phyloP scores from a whole-genome alignment of 2,888 invertebrate species.

The Erynnis tages region DNA sequence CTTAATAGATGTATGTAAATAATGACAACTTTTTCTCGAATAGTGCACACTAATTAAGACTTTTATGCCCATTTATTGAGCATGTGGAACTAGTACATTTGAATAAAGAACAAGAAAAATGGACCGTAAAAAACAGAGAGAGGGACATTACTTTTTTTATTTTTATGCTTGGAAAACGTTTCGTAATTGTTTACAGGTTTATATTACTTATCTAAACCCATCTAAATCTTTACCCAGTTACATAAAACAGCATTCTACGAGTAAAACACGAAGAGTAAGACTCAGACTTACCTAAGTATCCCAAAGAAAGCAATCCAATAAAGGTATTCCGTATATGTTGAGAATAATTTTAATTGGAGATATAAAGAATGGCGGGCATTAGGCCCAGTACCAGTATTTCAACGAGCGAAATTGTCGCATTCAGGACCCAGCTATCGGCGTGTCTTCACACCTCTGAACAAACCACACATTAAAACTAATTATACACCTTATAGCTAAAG shows the following conservation, averaged over 20 bases:
- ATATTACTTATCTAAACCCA: no score
- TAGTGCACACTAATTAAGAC: conserved; percentile 12
- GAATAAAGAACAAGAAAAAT: conserved; percentile 2
- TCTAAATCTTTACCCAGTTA: no score
- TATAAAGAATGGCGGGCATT: conserved; percentile 64
- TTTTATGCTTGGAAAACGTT: no score
- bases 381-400: conserved; percentile 60
- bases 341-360: conserved; percentile 69
- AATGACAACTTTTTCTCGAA: conserved; percentile 28
- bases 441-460: conserved; percentile 65
- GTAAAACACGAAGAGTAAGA: neutral
- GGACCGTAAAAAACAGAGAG: neutral
- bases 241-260: no score
- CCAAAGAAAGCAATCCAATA: conserved; percentile 21
- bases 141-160: no score
- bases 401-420: conserved; percentile 72
- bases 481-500: conserved; percentile 32
- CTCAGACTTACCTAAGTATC: neutral
- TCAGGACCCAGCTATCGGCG: conserved; percentile 47
- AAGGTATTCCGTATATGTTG: conserved; percentile 38
- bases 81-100: neutral
- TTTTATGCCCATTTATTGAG: conserved; percentile 18
- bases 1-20: conserved; percentile 27
- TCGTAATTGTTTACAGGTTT: no score
- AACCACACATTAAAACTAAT: conserved; percentile 32